These are phyloP conservation scores for Penaeus chinensis DNA, from an alignment of 1,140 invertebrate species.

Conservation along the genomic window DNA sequence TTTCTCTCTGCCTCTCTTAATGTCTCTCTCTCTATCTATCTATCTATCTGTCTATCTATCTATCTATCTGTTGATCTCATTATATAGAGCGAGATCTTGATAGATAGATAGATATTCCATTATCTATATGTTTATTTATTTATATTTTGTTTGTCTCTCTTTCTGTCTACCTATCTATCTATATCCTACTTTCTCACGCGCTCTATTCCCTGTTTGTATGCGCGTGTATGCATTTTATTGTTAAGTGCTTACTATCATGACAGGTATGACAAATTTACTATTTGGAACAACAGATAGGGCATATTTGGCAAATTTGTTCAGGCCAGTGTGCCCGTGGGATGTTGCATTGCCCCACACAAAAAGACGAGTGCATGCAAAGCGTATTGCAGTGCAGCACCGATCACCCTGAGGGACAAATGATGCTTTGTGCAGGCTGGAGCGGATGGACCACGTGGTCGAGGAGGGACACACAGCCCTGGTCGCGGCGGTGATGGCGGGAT, in stretches of 20 bases:
- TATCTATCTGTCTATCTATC: too few species aligned
- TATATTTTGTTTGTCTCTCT: background rate
- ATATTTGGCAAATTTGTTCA: too few species aligned
- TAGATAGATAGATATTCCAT: background rate
- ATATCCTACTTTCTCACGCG: background rate
- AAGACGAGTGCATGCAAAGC: background rate
- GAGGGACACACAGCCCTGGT: constrained; percentile 45
- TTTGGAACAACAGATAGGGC: too few species aligned
- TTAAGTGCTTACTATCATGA: too few species aligned
- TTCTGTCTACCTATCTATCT: background rate
- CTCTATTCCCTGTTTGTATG: background rate
- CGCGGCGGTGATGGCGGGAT: constrained; percentile 25
- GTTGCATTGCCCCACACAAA: background rate
- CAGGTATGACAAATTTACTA: too few species aligned
- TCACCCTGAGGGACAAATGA: background rate
- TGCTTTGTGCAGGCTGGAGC: constrained; percentile 40
- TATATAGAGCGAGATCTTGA: background rate
- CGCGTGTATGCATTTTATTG: too few species aligned
- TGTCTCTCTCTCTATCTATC: too few species aligned
- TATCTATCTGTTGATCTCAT: background rate
- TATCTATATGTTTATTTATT: background rate
- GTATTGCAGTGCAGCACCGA: background rate
- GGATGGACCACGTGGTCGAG: constrained; percentile 44
- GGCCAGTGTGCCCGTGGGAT: too few species aligned
- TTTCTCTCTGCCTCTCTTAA: background rate